phyloP scores from a whole-genome alignment of 2,113 vertebrate genomes.

The Piprites chloris region DNA sequence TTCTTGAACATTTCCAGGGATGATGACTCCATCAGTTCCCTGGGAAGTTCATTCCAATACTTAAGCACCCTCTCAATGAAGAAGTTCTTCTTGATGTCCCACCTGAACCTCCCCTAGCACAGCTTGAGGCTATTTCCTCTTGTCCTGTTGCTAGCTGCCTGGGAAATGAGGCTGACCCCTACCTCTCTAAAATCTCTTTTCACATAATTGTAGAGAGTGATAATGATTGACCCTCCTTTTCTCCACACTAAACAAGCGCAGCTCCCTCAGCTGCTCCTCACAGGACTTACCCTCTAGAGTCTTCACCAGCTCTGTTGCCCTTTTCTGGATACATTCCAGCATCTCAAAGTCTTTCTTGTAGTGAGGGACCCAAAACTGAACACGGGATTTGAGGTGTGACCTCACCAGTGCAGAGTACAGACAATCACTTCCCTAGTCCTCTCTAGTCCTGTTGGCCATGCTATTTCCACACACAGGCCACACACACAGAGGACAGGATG shows the following conservation, averaged over 20 bases:
- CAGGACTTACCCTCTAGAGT: not conserved
- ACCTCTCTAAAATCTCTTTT: not conserved
- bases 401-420: not conserved
- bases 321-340: not conserved
- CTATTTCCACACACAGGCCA: not conserved
- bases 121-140: not conserved
- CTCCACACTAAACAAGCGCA: not conserved
- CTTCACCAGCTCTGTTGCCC: not conserved
- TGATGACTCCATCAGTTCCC: not conserved
- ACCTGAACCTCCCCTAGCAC: fast-evolving
- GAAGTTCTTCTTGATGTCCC: not conserved
- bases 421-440: not conserved
- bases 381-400: not conserved
- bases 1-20: not conserved
- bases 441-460: not conserved
- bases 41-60: not conserved
- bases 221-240: not conserved
- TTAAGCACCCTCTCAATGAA: not conserved
- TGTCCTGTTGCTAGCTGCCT: fast-evolving
- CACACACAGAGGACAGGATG: not conserved
- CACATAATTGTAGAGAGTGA: not conserved
- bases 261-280: not conserved
- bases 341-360: not conserved
- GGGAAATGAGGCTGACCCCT: not conserved
- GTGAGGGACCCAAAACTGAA: not conserved